Evolutionary conservation across 2,888 invertebrate genomes (phyloP).

Genomic region (Limnephilus marmoratus): DNA sequence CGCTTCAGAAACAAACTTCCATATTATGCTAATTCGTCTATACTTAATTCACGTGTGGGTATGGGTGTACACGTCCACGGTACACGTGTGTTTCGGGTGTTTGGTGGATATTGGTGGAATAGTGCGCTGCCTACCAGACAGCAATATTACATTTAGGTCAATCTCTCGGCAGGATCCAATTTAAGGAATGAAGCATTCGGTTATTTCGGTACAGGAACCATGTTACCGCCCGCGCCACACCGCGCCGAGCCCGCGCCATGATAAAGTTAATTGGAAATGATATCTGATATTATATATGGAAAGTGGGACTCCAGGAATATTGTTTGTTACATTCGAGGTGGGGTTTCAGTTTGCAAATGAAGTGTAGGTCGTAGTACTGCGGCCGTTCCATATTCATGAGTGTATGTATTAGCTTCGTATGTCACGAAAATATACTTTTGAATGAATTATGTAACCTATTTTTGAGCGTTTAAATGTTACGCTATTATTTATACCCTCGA

Average conservation of each 20-base stretch:
- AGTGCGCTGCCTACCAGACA: not conserved
- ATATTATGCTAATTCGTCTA: constrained; percentile 25
- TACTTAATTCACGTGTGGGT: not conserved
- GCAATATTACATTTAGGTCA: constrained; percentile 38
- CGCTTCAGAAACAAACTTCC: not conserved
- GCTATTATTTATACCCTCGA: not conserved
- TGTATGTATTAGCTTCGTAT: not conserved
- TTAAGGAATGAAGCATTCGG: constrained; percentile 38
- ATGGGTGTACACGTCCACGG: constrained; percentile 5
- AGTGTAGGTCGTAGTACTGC: not conserved
- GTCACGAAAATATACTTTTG: not conserved
- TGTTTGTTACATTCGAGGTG: not conserved
- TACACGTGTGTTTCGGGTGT: not conserved
- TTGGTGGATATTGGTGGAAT: not conserved
- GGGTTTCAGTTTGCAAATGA: not conserved
- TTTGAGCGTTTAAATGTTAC: constrained; percentile 2
- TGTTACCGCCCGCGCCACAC: constrained; percentile 2
- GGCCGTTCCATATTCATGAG: not conserved
- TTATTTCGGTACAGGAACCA: constrained; percentile 20
- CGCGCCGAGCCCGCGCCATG: not conserved
- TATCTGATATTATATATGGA: constrained; percentile 30
- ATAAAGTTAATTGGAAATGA: constrained; percentile 45
- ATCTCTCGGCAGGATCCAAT: constrained; percentile 27
- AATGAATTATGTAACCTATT: not conserved
- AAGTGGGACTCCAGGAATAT: not conserved